These are phyloP conservation scores for Mizuhopecten yessoensis DNA, from an alignment of 1,140 invertebrate genomes.

Conservation along the genomic window DNA sequence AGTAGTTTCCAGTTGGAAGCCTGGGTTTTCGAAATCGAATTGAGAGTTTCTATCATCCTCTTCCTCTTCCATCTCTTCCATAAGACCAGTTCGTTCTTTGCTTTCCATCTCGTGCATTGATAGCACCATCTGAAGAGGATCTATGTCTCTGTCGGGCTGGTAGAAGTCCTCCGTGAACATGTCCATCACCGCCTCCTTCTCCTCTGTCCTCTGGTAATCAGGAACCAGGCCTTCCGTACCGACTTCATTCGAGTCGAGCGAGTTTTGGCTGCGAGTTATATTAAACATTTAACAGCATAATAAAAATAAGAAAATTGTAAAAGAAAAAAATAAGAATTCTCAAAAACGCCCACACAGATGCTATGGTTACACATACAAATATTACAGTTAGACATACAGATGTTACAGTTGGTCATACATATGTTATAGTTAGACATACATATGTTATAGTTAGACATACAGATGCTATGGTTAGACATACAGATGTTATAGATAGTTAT, in stretches of 20 bases:
- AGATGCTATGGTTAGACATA: no score
- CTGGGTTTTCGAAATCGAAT: not conserved
- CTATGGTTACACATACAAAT: no score
- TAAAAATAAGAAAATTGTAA: no score
- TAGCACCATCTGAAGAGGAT: not conserved
- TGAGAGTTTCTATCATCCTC: not conserved
- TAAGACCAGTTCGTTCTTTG: not conserved
- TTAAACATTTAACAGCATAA: no score
- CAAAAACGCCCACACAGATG: no score
- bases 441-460: no score
- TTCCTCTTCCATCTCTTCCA: not conserved
- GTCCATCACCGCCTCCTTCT: slow-evolving; percentile 19
- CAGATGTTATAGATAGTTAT: no score
- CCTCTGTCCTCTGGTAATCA: not conserved
- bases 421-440: no score
- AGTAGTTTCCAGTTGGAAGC: not conserved
- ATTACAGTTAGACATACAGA: no score
- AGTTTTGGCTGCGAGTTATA: not conserved
- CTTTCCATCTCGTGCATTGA: not conserved
- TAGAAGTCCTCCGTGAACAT: not conserved
- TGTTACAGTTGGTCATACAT: no score
- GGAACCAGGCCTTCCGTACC: not conserved
- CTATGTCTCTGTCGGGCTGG: not conserved
- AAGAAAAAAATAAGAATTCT: no score
- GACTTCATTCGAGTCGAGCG: not conserved